Evolutionary conservation across 2,888 invertebrate species (phyloP).

Genomic region (Tromatobia lineatoria): DNA sequence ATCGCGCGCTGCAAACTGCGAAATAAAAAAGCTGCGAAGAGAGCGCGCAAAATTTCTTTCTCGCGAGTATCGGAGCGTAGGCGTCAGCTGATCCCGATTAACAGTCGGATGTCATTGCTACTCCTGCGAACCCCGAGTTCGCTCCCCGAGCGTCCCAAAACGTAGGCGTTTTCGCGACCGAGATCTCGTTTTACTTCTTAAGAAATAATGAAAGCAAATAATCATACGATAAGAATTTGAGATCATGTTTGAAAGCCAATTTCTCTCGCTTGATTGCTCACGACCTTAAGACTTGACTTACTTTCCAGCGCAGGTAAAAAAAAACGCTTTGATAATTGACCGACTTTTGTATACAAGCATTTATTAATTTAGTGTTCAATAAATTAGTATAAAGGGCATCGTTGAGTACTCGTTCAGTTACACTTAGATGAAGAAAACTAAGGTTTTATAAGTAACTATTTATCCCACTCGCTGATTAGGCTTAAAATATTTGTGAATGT

Average conservation of each 20-base stretch:
- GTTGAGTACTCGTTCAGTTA: too few species aligned
- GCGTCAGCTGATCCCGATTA: constrained; percentile 77
- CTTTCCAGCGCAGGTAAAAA: background rate
- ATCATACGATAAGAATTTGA: constrained; percentile 1
- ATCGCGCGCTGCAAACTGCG: constrained; percentile 66
- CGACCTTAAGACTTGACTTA: background rate
- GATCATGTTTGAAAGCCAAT: background rate
- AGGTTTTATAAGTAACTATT: too few species aligned
- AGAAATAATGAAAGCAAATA: background rate
- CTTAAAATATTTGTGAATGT: too few species aligned
- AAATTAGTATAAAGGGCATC: too few species aligned
- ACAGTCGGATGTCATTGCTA: constrained; percentile 78
- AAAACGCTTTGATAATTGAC: background rate
- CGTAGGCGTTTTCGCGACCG: constrained; percentile 33
- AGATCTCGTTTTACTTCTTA: constrained; percentile 17
- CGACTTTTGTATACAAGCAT: too few species aligned
- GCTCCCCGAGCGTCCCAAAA: background rate
- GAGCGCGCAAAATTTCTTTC: constrained; percentile 15
- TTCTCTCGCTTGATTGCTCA: background rate
- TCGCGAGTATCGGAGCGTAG: constrained; percentile 66
- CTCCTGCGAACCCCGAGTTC: constrained; percentile 65
- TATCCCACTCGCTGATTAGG: too few species aligned
- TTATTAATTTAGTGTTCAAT: too few species aligned
- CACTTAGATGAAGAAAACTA: too few species aligned
- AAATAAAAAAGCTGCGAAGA: constrained; percentile 49